These are phyloP conservation scores for Drosophila demipolita DNA, from an alignment of 2,888 invertebrate genomes.

Conservation along the genomic window DNA sequence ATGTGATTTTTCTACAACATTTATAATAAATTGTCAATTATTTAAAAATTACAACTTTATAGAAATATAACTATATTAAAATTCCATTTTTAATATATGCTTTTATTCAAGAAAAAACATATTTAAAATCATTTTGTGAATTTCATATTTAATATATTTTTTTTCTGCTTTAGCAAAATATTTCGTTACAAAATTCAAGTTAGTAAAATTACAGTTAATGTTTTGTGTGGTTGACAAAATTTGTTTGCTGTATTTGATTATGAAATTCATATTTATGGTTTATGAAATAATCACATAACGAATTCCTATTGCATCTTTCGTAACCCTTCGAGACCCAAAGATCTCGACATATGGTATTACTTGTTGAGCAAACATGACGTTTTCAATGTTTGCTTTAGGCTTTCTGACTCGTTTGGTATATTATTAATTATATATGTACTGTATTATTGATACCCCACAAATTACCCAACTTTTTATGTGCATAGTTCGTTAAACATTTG, in stretches of 20 bases:
- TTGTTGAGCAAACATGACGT: neutral
- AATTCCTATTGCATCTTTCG: neutral
- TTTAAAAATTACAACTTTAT: neutral
- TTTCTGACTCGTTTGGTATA: neutral
- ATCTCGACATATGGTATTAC: neutral
- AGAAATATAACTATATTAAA: neutral
- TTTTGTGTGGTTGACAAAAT: no score
- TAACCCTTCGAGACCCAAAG: neutral
- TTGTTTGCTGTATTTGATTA: no score
- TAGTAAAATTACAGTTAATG: neutral
- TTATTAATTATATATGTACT: conserved; percentile 10
- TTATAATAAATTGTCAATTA: neutral
- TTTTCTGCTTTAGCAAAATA: neutral
- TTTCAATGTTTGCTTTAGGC: neutral
- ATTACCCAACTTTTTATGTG: conserved; percentile 17
- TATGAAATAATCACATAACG: neutral
- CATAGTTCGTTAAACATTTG: conserved; percentile 52
- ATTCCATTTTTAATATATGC: no score
- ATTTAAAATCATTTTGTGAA: neutral
- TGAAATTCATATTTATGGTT: neutral
- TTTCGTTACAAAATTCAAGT: neutral
- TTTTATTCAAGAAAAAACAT: no score
- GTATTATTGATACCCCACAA: conserved; percentile 11
- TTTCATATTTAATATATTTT: fast-evolving
- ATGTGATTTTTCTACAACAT: neutral